Evolutionary conservation across 1,140 invertebrate genomes (phyloP), one percentile per base, ranked within the genome.

Genomic region (Pantala flavescens): DNA sequence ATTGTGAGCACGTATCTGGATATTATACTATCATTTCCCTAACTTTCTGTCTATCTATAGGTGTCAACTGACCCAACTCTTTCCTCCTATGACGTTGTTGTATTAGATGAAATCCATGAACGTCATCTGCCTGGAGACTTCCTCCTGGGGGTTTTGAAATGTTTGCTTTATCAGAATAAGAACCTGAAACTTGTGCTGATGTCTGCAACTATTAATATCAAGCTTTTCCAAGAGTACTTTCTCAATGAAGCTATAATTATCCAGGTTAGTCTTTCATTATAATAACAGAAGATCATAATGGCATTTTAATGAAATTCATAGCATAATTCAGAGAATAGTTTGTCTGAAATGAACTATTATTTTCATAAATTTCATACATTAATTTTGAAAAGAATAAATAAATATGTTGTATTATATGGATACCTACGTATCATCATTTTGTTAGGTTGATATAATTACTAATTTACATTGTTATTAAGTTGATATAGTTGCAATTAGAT

Each of bases 151-250:
- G 88, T 98, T 10, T 86, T 98, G 73, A 96, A 97, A 81, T 97
- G 95, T 81, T 81, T 99, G 7, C 84, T 97, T 70, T 87, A 91
- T 79, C 90, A 92, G 81, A 84, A 92, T 73, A 80, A 85, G 21
- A 90, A 98, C 80, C 82, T 99, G 5, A 98, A 98, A 83, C 83
- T 99, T 9, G 90, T 99, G 21, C 87, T 99, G 0, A 99, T 99
- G 98, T 98, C 96, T 9, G 98, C 98, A 16, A 99, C 98, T 0
- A 98, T 99, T 63, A 99, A 99, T 84, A 91, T 99, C 70, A 86
- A 96, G 77, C 84, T 99, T 0, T 99, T 99, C 83, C 88, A 88
- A 76, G 85, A 90, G 76, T 99, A 97, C 83, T 99, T 99, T 84
- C 82, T 89, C 55, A 86, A 91, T 81, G 85, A 90, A 70, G 91